These are phyloP conservation scores for Calcarius ornatus DNA, from an alignment of 2,113 vertebrate genomes.

Conservation along the genomic window DNA sequence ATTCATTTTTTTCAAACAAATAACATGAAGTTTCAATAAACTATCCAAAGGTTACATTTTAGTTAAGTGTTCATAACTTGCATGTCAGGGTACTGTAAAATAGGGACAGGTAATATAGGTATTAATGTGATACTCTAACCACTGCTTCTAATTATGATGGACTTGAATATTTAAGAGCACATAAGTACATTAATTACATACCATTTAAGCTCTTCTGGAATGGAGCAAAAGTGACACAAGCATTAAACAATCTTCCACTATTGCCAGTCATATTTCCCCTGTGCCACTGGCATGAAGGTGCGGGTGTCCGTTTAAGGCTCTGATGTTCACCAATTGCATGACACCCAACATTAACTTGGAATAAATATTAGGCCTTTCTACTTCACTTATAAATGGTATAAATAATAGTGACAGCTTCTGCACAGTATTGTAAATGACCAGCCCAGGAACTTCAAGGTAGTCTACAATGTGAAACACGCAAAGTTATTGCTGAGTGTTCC, in stretches of 20 bases:
- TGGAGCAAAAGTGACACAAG: neutral
- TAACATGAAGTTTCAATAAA: neutral
- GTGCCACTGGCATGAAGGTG: neutral
- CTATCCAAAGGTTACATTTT: neutral
- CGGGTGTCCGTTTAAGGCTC: neutral
- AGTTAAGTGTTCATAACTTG: neutral
- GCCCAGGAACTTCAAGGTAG: neutral
- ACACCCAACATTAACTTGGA: neutral
- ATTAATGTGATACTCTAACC: neutral
- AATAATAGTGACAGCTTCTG: neutral
- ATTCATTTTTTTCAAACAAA: neutral
- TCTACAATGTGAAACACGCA: neutral
- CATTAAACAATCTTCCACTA: slow-evolving; percentile 8
- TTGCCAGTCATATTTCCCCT: neutral
- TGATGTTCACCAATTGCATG: neutral
- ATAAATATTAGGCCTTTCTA: neutral
- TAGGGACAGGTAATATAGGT: neutral
- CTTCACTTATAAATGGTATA: neutral
- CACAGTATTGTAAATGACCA: neutral
- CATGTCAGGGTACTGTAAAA: neutral
- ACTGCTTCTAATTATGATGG: slow-evolving; percentile 29
- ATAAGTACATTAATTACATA: slow-evolving; percentile 19
- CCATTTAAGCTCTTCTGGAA: neutral
- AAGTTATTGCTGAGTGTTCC: neutral
- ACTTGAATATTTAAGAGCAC: slow-evolving; percentile 6